These are phyloP conservation scores for Morpho helenor DNA, from an alignment of 2,888 invertebrate genomes.

Conservation along the genomic window DNA sequence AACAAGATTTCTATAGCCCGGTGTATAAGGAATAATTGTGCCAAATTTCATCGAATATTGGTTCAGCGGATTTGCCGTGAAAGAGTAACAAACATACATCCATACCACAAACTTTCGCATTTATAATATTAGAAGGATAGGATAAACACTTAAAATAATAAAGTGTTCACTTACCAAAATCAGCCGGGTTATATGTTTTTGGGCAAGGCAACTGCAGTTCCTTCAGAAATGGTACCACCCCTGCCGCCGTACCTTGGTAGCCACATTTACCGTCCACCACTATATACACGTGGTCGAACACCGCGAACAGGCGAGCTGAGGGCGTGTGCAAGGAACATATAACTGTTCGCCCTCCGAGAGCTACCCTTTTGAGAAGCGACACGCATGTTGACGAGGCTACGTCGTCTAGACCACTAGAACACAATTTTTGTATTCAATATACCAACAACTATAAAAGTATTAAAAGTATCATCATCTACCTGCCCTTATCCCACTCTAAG, in stretches of 20 bases:
- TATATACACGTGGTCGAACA: constrained; percentile 95
- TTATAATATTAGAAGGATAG: no score
- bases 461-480: no score
- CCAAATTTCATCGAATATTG: no score
- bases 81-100: no score
- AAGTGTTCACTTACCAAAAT: constrained; percentile 85
- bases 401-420: constrained; percentile 92
- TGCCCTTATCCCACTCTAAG: no score
- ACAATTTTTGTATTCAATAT: background rate
- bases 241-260: constrained; percentile 89
- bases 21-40: no score
- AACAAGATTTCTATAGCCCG: no score
- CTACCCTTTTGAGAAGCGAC: constrained; percentile 89
- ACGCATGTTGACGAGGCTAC: constrained; percentile 94
- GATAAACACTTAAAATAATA: no score
- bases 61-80: no score
- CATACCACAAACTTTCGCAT: no score
- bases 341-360: constrained; percentile 92
- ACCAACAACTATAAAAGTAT: no score
- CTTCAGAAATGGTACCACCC: constrained; percentile 90
- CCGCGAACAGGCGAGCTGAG: constrained; percentile 93
- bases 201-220: constrained; percentile 91
- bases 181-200: constrained; percentile 96
- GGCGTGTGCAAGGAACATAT: constrained; percentile 98
- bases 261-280: constrained; percentile 93